Percentiles rank a stretch among this genome's conserved stretches.
phyloP scores from a whole-genome alignment of 2,113 vertebrate species.

The Leptobrachium leishanense region DNA sequence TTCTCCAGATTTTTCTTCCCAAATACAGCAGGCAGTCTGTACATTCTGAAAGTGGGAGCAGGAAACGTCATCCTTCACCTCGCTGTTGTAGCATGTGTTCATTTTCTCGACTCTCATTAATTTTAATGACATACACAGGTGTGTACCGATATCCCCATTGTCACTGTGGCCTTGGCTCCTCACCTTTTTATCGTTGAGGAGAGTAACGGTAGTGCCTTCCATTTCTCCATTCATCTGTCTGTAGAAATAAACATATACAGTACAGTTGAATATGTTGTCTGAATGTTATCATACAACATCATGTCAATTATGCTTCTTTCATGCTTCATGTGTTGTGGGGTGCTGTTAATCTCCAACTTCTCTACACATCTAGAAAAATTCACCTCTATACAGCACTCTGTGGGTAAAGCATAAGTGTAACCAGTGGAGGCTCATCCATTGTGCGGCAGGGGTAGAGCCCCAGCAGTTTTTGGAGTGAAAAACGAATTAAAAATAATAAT shows the following conservation, averaged over 20 bases:
- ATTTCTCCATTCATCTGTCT: slow-evolving; percentile 61
- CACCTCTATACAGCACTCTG: no score
- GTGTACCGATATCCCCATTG: slow-evolving; percentile 51
- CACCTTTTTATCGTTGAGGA: slow-evolving; percentile 58
- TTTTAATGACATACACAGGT: slow-evolving; percentile 63
- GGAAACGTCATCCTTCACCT: slow-evolving; percentile 65
- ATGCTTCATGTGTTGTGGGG: no score
- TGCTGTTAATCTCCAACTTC: no score
- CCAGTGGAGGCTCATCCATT: no score
- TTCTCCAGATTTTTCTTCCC: slow-evolving; percentile 74
- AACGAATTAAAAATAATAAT: no score
- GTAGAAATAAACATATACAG: slow-evolving; percentile 37
- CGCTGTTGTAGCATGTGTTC: slow-evolving; percentile 63
- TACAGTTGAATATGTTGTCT: no score
- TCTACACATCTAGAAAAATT: no score
- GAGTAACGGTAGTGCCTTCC: slow-evolving; percentile 46
- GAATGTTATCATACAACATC: no score
- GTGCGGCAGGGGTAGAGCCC: no score
- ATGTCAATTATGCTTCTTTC: no score
- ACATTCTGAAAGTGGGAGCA: slow-evolving; percentile 79
- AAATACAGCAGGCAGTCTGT: slow-evolving; percentile 78
- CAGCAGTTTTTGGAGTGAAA: no score
- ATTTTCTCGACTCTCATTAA: slow-evolving; percentile 76
- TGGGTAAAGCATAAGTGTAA: no score
- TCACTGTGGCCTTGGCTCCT: slow-evolving; percentile 39